phyloP scores from a whole-genome alignment of 2,113 vertebrate species.

The Ciconia maguari region DNA sequence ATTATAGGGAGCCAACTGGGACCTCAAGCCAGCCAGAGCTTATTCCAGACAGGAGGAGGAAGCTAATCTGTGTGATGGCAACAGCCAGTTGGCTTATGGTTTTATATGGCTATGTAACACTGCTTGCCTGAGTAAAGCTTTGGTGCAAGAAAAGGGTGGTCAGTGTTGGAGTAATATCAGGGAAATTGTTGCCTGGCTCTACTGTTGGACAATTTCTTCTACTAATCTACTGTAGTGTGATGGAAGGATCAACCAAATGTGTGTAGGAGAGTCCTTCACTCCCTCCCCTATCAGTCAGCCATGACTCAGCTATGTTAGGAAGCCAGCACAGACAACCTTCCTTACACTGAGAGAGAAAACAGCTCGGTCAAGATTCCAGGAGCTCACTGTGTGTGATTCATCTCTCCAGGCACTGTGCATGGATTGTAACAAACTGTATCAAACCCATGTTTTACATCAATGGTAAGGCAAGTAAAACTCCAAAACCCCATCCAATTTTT shows the following conservation, averaged over 20 bases:
- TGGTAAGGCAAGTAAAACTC: neutral
- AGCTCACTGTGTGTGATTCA: neutral
- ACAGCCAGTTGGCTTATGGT: neutral
- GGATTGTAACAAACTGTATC: neutral
- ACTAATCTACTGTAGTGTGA: neutral
- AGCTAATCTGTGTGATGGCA: neutral
- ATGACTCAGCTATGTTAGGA: neutral
- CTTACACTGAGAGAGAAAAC: neutral
- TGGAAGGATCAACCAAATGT: neutral
- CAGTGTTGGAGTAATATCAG: neutral
- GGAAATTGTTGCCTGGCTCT: neutral
- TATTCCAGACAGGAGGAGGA: neutral
- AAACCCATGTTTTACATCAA: neutral
- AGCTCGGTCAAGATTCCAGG: neutral
- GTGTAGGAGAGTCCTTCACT: neutral
- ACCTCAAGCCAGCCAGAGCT: neutral
- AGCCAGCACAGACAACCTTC: neutral
- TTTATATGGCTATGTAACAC: neutral
- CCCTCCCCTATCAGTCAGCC: neutral
- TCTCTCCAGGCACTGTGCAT: neutral
- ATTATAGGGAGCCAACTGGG: neutral
- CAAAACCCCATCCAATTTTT: neutral
- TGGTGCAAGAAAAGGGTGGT: neutral
- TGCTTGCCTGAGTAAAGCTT: neutral
- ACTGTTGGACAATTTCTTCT: neutral